A percentile compares a stretch with the other conserved stretches of the same genome.
These are phyloP conservation scores for Macrobrachium nipponense DNA, from an alignment of 1,140 invertebrate genomes.

Conservation along the genomic window DNA sequence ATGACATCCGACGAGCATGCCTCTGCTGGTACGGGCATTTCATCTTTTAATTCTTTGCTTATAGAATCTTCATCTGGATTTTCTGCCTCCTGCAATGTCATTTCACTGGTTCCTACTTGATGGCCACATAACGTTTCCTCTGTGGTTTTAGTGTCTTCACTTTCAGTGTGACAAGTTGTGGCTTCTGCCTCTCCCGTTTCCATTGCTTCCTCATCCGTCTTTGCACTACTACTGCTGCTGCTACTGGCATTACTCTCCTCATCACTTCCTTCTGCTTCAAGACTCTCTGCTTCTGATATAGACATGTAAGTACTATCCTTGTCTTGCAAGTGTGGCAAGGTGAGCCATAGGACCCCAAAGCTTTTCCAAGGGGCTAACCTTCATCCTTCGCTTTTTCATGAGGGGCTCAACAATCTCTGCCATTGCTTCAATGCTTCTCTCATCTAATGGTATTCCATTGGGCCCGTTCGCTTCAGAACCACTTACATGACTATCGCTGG, in stretches of 20 bases:
- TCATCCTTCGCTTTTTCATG: conserved; percentile 26
- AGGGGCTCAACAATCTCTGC: conserved; percentile 29
- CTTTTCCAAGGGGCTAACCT: neutral
- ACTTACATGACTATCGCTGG: conserved; percentile 35
- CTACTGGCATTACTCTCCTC: conserved; percentile 9
- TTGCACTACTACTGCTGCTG: conserved; percentile 29
- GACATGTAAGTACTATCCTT: neutral
- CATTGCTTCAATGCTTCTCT: neutral
- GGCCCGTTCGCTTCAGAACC: conserved; percentile 44
- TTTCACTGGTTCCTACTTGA: conserved; percentile 33
- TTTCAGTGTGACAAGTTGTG: neutral
- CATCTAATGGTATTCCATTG: conserved; percentile 18
- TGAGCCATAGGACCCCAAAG: neutral
- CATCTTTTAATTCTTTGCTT: neutral
- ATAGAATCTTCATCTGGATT: neutral
- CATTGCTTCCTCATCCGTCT: conserved; percentile 18
- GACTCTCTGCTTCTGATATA: neutral
- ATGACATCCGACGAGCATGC: conserved; percentile 43
- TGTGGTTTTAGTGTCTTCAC: neutral
- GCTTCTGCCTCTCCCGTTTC: conserved; percentile 23
- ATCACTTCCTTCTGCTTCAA: neutral
- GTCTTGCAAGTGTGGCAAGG: conserved; percentile 4
- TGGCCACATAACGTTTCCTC: conserved; percentile 9
- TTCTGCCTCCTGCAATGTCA: neutral
- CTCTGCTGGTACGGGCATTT: conserved; percentile 29